phyloP scores from a whole-genome alignment of 2,888 invertebrate species.

The Lycaena phlaeas region DNA sequence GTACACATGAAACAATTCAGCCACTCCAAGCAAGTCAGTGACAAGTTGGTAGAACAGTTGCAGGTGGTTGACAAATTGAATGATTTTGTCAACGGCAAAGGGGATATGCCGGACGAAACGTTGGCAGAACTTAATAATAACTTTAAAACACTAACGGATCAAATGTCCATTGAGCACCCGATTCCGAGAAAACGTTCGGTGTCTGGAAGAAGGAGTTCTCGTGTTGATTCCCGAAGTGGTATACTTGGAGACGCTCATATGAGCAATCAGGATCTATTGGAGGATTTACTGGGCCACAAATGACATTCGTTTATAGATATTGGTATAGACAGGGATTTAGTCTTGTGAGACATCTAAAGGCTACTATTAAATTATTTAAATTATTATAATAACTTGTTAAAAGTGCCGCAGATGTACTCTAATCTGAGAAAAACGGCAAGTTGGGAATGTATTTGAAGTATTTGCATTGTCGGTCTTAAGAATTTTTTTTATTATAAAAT shows the following conservation, averaged over 20 bases:
- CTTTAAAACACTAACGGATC: constrained; percentile 50
- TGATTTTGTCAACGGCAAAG: constrained; percentile 46
- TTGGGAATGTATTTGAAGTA: too few species aligned
- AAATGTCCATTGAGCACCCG: constrained; percentile 37
- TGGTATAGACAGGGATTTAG: too few species aligned
- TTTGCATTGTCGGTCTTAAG: too few species aligned
- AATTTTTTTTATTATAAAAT: too few species aligned
- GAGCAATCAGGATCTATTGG: constrained; percentile 55
- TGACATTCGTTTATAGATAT: too few species aligned
- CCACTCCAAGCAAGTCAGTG: constrained; percentile 53
- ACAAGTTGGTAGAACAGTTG: constrained; percentile 60
- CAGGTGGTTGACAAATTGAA: constrained; percentile 67
- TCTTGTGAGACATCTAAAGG: too few species aligned
- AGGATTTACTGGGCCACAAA: constrained; percentile 59
- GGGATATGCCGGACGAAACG: constrained; percentile 42
- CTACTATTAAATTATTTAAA: too few species aligned
- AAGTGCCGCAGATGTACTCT: too few species aligned
- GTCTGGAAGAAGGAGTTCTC: constrained; percentile 36
- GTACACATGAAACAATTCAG: constrained; percentile 64
- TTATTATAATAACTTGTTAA: too few species aligned
- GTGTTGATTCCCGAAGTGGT: constrained; percentile 30
- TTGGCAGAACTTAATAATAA: constrained; percentile 55
- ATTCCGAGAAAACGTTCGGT: constrained; percentile 43
- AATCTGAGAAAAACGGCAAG: too few species aligned
- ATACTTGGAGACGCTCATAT: constrained; percentile 48